Conservation (phyloP, 2,797 vertebrate genomes). For the Acanthornis magna region DNA sequence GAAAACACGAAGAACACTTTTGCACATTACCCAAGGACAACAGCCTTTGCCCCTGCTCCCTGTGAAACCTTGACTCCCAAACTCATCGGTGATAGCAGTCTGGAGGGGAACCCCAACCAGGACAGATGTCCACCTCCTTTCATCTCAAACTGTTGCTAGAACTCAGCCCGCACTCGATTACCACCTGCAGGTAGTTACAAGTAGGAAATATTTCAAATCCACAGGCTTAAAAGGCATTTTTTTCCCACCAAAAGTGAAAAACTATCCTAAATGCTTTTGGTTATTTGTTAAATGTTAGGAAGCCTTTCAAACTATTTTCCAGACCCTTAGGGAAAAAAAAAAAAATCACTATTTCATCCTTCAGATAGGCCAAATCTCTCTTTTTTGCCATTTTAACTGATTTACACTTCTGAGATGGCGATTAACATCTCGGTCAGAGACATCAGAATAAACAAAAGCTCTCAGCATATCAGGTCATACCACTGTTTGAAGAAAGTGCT, state of each 20-base stretch:
- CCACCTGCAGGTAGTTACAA: not conserved
- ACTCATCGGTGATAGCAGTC: accelerated
- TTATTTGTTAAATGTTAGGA: not conserved
- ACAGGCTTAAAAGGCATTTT: not conserved
- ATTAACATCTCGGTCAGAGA: not conserved
- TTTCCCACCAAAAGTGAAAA: not conserved
- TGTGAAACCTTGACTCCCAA: not conserved
- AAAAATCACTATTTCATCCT: not conserved
- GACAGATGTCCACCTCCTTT: not conserved
- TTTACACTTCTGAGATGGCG: not conserved
- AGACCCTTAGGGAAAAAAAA: not conserved
- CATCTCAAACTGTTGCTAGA: not conserved
- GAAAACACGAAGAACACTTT: not conserved
- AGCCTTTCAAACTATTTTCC: not conserved
- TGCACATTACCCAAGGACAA: not conserved
- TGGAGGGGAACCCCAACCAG: not conserved
- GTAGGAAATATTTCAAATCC: not conserved
- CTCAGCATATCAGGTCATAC: not conserved
- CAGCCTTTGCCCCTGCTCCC: not conserved
- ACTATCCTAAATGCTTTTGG: not conserved
- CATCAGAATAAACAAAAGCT: not conserved
- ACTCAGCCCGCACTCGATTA: not conserved
- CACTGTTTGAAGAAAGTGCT: not conserved
- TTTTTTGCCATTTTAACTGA: not conserved
- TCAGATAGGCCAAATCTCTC: not conserved